phyloP scores from a whole-genome alignment of 2,888 invertebrate species.

The Hecatera dysodea region DNA sequence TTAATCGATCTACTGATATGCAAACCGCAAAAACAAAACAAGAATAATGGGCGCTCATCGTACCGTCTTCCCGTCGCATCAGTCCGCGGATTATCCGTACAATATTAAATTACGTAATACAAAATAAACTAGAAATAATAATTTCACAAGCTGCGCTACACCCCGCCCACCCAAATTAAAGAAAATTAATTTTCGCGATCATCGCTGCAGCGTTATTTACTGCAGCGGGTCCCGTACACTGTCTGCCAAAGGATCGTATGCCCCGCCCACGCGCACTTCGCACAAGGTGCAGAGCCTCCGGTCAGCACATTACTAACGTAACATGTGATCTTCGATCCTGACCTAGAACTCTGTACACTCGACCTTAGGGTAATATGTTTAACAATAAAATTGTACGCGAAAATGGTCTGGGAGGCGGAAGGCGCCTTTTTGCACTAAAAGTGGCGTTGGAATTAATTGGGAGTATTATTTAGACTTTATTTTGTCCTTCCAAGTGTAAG shows the following conservation, averaged over 20 bases:
- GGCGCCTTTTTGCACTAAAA: constrained; percentile 27
- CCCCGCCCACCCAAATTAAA: constrained; percentile 23
- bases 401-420: constrained; percentile 45
- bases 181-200: constrained; percentile 56
- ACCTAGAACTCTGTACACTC: constrained; percentile 66
- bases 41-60: not conserved
- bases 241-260: constrained; percentile 55
- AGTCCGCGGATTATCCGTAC: not conserved
- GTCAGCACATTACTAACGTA: constrained; percentile 73
- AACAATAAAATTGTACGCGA: constrained; percentile 65
- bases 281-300: constrained; percentile 74
- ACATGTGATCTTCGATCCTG: constrained; percentile 71
- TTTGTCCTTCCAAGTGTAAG: constrained; percentile 33
- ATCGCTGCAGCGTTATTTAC: constrained; percentile 33
- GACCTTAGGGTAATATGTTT: constrained; percentile 66
- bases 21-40: not conserved
- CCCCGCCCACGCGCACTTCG: constrained; percentile 71
- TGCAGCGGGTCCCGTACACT: constrained; percentile 65
- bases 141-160: not conserved
- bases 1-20: not conserved
- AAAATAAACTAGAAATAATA: constrained; percentile 3
- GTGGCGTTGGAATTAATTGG: constrained; percentile 2
- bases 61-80: not conserved
- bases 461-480: constrained; percentile 15
- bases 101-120: not conserved